Evolutionary conservation across 2,113 vertebrate species (phyloP).

Genomic region (Varanus komodoensis): DNA sequence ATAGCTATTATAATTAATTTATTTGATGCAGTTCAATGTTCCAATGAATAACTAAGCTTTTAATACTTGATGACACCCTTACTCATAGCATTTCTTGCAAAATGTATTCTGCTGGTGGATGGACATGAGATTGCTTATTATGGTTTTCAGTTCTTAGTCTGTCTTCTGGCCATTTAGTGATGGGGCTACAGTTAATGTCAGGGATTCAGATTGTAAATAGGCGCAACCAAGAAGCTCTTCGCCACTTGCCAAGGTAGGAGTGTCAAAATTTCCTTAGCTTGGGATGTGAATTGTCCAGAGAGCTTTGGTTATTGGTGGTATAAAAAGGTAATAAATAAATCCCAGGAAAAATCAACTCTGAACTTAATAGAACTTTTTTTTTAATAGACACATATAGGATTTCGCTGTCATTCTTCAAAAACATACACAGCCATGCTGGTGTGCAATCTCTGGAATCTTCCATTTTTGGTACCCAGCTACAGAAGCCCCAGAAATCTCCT

Average conservation of each 20-base stretch:
- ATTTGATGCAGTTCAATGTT: not conserved
- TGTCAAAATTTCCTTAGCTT: not conserved
- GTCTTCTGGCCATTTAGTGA: not conserved
- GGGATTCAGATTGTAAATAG: not conserved
- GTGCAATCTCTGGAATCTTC: no score
- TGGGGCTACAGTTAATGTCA: not conserved
- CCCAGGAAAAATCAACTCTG: not conserved
- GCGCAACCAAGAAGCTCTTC: not conserved
- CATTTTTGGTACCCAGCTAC: not conserved
- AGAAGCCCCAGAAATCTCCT: not conserved
- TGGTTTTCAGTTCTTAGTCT: not conserved
- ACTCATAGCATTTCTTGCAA: not conserved
- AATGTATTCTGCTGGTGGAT: not conserved
- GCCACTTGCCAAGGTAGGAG: not conserved
- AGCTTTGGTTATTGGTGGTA: no score
- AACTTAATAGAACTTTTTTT: not conserved
- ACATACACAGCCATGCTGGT: not conserved
- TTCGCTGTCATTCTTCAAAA: not conserved
- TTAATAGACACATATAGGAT: not conserved
- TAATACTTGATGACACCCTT: not conserved
- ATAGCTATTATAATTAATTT: slow-evolving; percentile 13
- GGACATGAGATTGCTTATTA: not conserved
- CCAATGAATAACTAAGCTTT: not conserved
- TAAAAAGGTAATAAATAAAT: no score
- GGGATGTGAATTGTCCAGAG: not conserved